These are phyloP conservation scores for Oscheius sp. DNA, from an alignment of 2,888 invertebrate genomes.

Conservation along the genomic window DNA sequence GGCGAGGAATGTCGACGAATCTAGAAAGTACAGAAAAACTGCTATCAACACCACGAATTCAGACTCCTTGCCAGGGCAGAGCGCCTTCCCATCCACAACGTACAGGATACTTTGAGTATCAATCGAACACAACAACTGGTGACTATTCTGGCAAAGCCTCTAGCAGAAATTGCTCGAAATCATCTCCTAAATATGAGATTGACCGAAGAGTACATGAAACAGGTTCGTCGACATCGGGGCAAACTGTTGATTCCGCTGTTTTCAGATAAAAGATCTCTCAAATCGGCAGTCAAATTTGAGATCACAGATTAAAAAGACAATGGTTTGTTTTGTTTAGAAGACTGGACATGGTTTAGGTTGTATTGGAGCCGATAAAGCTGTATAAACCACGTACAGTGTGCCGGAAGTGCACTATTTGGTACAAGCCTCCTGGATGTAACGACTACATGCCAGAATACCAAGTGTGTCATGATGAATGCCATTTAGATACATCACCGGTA, in stretches of 20 bases:
- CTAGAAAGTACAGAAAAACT: background rate
- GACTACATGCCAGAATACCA: no score
- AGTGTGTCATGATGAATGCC: no score
- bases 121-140: background rate
- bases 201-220: background rate
- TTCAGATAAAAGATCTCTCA: background rate
- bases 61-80: background rate
- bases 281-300: background rate
- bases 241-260: background rate
- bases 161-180: constrained; percentile 14
- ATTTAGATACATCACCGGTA: no score
- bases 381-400: background rate
- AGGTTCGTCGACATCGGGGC: no score
- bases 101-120: constrained; percentile 7
- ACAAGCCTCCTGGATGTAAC: no score
- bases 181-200: constrained; percentile 4
- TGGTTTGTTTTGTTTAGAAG: background rate
- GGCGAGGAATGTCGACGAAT: constrained; percentile 1
- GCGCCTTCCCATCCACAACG: background rate
- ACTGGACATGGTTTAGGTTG: background rate
- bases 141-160: background rate
- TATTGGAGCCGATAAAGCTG: background rate
- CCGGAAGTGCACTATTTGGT: background rate
- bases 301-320: background rate
- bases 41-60: no score